Base-by-base conservation (phyloP, 1,140 invertebrate species). In the Belonocnema kinseyi region DNA sequence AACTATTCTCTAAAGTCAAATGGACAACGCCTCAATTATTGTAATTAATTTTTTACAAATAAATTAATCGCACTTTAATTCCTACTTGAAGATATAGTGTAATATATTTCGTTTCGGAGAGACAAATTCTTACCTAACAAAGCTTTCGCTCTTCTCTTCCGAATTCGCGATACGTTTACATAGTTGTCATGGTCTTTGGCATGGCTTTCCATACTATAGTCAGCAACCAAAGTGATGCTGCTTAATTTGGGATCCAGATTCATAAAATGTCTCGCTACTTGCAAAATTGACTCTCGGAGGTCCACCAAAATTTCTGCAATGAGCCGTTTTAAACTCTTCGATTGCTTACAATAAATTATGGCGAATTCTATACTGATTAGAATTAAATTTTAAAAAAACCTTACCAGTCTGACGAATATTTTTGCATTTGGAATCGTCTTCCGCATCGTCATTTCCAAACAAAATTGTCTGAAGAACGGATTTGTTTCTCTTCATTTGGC, bases 181-280 rank as follows among this genome's bases (percentile, higher is more conserved):
- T 98, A 99, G 89, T 96, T 96, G 83, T 98, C 96, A 90, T 98
- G 96, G 91, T 99, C 99, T 85, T 95, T 95, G 33, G 96, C 94
- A 92, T 99, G 98, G 87, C 97, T 98, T 86, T 99, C 98, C 94
- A 98, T 97, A 72, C 94, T 96, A 89, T 99, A 99, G 92, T 99
- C 98, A 73, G 98, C 97, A 80, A 96, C 94, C 40, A 99, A 92
- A 73, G 93, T 93, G n/a, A 96, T 93, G 86, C 95, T 94, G 74
- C 91, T 93, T 76, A 95, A 89, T 88, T 96, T 96, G 72, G 95
- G 94, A 91, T 97, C 96, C 26, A 95, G 91, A 80, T 95, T 94
- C 77, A 97, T 93, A 91, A 99, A 99, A 92, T 99, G 97, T 61
- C 97, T 92, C 54, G 96, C 96, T 66, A 99, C 95, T 93, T 95